Evolutionary conservation across 2,888 invertebrate genomes (phyloP).

Genomic region (Bhutanitis thaidina): DNA sequence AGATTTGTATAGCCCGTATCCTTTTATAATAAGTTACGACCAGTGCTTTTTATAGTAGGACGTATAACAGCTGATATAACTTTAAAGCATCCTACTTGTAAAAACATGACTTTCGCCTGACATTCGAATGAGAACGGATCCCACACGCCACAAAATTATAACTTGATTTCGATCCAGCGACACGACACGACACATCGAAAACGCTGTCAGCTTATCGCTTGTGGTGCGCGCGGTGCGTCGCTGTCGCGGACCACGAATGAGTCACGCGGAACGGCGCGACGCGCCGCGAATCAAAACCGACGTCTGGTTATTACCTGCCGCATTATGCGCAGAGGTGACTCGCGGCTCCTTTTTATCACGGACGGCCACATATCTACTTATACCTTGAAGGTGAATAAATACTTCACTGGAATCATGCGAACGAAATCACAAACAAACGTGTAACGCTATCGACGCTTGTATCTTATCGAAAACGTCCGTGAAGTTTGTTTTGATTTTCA

Average conservation of each 20-base stretch:
- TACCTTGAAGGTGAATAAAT: constrained; percentile 4
- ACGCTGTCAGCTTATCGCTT: background rate
- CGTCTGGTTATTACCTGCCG: constrained; percentile 15
- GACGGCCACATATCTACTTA: constrained; percentile 10
- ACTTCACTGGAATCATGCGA: constrained; percentile 6
- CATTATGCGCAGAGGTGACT: constrained; percentile 19
- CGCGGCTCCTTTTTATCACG: constrained; percentile 18
- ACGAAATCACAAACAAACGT: background rate
- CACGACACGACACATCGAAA: too few relatives aligned
- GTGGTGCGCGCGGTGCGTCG: constrained; percentile 24
- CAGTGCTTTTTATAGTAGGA: too few relatives aligned
- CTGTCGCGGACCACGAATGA: constrained; percentile 27
- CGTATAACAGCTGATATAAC: too few relatives aligned
- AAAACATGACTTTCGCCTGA: too few relatives aligned
- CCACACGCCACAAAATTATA: too few relatives aligned
- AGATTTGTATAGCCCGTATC: too few relatives aligned
- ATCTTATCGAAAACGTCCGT: constrained; percentile 7
- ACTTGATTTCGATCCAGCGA: too few relatives aligned
- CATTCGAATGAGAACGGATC: too few relatives aligned
- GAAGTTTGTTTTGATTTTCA: background rate
- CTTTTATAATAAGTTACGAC: too few relatives aligned
- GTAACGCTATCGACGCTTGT: background rate
- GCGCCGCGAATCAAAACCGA: constrained; percentile 29
- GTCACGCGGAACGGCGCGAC: constrained; percentile 36
- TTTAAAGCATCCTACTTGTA: too few relatives aligned